phyloP scores from a whole-genome alignment of 2,888 invertebrate genomes.

The Drosophila falleni region DNA sequence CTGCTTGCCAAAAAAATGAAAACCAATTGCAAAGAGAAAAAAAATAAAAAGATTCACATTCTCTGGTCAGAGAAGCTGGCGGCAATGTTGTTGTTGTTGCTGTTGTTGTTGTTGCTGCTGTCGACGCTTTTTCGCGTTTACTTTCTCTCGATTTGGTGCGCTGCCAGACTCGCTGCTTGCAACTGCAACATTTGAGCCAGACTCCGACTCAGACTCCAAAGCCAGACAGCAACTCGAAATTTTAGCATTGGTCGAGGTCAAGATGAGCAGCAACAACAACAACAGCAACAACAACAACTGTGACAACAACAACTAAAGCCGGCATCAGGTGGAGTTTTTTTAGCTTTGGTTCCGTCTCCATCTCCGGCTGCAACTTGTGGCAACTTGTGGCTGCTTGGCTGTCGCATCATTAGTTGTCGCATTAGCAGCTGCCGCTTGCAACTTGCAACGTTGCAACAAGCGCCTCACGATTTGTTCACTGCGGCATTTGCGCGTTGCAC shows the following conservation, averaged over 20 bases:
- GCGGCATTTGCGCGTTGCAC: constrained; percentile 25
- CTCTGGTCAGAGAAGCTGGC: constrained; percentile 32
- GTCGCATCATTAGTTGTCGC: constrained; percentile 65
- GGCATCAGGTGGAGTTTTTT: constrained; percentile 34
- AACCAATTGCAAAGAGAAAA: not conserved
- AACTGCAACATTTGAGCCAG: constrained; percentile 10
- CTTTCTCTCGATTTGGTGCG: constrained; percentile 71
- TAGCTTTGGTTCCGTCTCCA: constrained; percentile 43
- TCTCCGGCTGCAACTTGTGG: constrained; percentile 38
- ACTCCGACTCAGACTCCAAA: constrained; percentile 13
- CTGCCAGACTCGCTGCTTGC: constrained; percentile 48
- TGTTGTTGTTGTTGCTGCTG: constrained; percentile 15
- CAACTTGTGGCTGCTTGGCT: constrained; percentile 22
- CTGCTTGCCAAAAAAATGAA: constrained; percentile 23
- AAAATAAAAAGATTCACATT: constrained; percentile 33
- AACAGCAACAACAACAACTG: constrained; percentile 7
- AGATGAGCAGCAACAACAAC: constrained; percentile 61
- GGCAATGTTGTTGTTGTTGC: constrained; percentile 19
- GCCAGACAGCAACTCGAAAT: constrained; percentile 52
- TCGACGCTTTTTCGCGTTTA: constrained; percentile 53
- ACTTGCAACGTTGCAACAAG: constrained; percentile 22
- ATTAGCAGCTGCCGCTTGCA: constrained; percentile 50
- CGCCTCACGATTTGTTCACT: constrained; percentile 43
- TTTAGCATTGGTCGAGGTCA: constrained; percentile 74
- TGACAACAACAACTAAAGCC: constrained; percentile 26